Percentiles rank a stretch among this genome's conserved stretches.
phyloP scores from a whole-genome alignment of 2,113 vertebrate species.

The Paraplagusia blochii region DNA sequence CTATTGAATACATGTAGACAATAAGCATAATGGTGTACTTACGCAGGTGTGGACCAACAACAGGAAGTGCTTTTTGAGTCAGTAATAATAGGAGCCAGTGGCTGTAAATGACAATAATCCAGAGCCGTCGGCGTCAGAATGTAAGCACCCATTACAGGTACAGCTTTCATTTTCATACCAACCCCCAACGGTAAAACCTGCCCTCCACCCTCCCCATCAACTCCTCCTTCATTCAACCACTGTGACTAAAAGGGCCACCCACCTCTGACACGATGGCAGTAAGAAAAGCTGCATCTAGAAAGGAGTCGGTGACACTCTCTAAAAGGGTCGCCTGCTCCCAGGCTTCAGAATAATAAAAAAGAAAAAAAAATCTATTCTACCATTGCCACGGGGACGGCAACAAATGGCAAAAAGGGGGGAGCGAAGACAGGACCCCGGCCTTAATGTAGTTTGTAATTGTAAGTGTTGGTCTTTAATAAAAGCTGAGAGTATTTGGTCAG shows the following conservation, averaged over 20 bases:
- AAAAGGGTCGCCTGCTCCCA: constrained; percentile 58
- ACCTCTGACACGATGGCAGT: constrained; percentile 51
- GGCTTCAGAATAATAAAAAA: constrained; percentile 66
- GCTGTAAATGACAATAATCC: too few species aligned
- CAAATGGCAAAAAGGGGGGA: constrained; percentile 34
- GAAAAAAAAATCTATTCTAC: constrained; percentile 63
- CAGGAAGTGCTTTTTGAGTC: too few species aligned
- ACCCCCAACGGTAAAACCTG: constrained; percentile 26
- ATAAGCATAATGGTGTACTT: too few species aligned
- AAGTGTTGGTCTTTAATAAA: constrained; percentile 79
- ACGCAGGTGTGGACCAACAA: too few species aligned
- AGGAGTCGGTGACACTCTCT: constrained; percentile 55
- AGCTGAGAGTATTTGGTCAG: constrained; percentile 75
- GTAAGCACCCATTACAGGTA: too few species aligned
- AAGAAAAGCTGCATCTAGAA: constrained; percentile 51
- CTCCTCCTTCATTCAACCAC: constrained; percentile 27
- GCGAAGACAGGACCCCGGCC: constrained; percentile 57
- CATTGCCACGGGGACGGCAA: constrained; percentile 36
- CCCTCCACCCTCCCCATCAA: constrained; percentile 31
- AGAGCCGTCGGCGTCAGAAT: too few species aligned
- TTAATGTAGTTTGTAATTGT: constrained; percentile 78
- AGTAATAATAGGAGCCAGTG: too few species aligned
- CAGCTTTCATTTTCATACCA: constrained; percentile 11
- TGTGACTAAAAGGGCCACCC: constrained; percentile 58
- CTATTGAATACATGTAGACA: too few species aligned